Evolutionary conservation across 2,113 vertebrate species (phyloP).

Genomic region (Petrocephalus microphthalmus): DNA sequence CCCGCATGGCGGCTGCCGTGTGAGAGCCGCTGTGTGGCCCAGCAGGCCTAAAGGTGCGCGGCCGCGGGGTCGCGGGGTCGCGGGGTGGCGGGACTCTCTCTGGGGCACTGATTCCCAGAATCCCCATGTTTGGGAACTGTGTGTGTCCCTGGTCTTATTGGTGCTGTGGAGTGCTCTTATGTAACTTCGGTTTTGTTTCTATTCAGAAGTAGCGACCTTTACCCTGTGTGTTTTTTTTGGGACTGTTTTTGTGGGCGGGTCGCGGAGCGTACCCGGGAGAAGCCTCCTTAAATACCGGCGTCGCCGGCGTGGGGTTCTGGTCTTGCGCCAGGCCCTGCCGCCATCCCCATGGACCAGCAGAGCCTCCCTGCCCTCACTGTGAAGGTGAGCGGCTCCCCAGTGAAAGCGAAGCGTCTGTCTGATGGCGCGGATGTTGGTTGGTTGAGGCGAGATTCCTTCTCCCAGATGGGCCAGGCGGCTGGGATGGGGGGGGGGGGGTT

Average conservation of each 20-base stretch:
- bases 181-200: not conserved
- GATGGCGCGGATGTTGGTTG: not conserved
- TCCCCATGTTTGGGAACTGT: not conserved
- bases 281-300: not conserved
- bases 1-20: no score
- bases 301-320: not conserved
- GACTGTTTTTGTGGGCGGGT: not conserved
- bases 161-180: not conserved
- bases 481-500: not conserved
- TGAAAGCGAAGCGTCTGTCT: not conserved
- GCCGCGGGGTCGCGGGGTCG: not conserved
- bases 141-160: not conserved
- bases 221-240: not conserved
- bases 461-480: no score
- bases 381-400: not conserved
- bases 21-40: not conserved
- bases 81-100: not conserved
- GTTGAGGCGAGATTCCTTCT: not conserved
- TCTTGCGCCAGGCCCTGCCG: not conserved
- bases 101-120: not conserved
- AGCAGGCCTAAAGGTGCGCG: not conserved
- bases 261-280: not conserved
- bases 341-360: not conserved
- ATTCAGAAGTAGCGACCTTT: not conserved
- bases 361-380: not conserved